Evolutionary conservation across 2,888 invertebrate genomes (phyloP), one percentile per base, ranked within the genome.

Genomic region (Phaedon cochleariae): DNA sequence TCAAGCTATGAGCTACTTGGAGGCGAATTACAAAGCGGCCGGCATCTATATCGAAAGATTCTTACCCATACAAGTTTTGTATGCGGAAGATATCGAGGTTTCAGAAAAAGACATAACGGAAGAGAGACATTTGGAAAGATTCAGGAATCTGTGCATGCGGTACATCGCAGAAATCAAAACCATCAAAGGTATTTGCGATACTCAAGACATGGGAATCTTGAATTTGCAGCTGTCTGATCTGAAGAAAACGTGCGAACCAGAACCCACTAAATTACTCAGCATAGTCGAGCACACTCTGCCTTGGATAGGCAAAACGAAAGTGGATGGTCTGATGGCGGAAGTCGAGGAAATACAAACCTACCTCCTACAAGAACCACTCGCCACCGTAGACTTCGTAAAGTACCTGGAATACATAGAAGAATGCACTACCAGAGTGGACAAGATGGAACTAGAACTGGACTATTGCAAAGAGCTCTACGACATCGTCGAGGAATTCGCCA

Each of bases 391-490:
- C 72, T 88, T 90, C 76, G 93, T 93, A 0, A 87, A 87, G 12
- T 92, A 89, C 75, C 87, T 94, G 63, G 87, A 85, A 52, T 90
- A 92, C 84, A 79, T 94, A 55, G 91, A 94, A 63, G 87, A 87
- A 3, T 85, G 91, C 10, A 88, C 90, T 70, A 80, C 85, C 1
- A 1, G 87, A 90, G 88, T 95, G 59, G 90, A 90, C 21, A 84
- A 84, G 21, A 86, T 96, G 76, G 94, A 95, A 78, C 85, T 87
- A 51, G 87, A 90, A 29, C 84, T 94, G 4, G 93, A 94, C 78
- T 92, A 95, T 79, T 88, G 93, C 5, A 91, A 93, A 72, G 94
- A 96, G 76, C 83, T 95, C 64, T 93, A 95, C 78, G 92, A 95
- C 70, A 86, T 95, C 3, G 92, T 94, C 84, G 93, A 94, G 64